A percentile compares a stretch with the other conserved stretches of the same genome.
These are phyloP conservation scores for Abramis brama DNA, from an alignment of 2,113 vertebrate genomes.

Conservation along the genomic window DNA sequence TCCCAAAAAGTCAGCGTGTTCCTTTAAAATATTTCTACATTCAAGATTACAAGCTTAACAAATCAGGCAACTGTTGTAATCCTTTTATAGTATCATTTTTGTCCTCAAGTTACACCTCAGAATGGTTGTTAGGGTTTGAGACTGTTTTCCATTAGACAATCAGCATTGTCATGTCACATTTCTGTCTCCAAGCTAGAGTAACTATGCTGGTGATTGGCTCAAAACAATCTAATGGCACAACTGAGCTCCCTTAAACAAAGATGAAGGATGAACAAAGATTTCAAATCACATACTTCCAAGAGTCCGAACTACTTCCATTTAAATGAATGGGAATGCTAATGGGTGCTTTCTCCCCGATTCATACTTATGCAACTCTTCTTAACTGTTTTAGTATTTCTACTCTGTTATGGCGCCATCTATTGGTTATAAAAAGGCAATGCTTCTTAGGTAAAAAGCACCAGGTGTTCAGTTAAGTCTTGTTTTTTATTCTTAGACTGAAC, in stretches of 20 bases:
- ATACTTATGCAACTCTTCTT: not conserved
- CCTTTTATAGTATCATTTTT: not conserved
- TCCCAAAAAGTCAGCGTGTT: no score
- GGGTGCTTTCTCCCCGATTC: not conserved
- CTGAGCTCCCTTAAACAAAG: not conserved
- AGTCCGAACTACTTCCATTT: not conserved
- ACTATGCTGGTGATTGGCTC: not conserved
- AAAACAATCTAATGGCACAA: not conserved
- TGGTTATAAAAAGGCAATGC: not conserved
- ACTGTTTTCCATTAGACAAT: not conserved
- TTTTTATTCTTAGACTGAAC: slow-evolving; percentile 18
- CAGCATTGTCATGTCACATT: not conserved
- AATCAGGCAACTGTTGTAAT: not conserved
- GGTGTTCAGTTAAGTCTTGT: not conserved
- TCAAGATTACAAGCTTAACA: not conserved
- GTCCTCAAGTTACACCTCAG: no score
- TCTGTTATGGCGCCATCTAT: slow-evolving; percentile 10
- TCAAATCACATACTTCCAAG: no score
- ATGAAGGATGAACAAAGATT: no score
- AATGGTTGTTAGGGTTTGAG: no score
- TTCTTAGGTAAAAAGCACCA: not conserved
- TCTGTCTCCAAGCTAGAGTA: not conserved
- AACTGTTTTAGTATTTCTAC: not conserved
- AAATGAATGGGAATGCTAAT: not conserved
- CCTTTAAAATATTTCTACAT: no score